A percentile compares a stretch with the other conserved stretches of the same genome.
These are phyloP conservation scores for Tethya wilhelma DNA, from an alignment of 37 sponge, comb jelly and placozoan genomes.

Conservation along the genomic window DNA sequence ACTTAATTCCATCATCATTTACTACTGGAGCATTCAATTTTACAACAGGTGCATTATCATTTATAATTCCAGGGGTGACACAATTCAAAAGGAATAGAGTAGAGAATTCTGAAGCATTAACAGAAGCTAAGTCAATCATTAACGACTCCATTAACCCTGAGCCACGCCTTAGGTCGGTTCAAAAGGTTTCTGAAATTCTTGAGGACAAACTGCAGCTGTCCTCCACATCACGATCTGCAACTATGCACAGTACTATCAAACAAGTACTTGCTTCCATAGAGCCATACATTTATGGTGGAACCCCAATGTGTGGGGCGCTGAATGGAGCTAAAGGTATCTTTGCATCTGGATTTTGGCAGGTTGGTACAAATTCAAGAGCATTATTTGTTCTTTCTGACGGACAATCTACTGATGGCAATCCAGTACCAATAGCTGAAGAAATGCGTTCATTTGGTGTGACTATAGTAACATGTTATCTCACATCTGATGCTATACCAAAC, in stretches of 20 bases:
- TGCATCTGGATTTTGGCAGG: too few species aligned
- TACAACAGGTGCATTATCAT: too few species aligned
- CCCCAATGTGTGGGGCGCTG: constrained; percentile 57
- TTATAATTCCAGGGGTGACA: too few species aligned
- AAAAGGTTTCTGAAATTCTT: neutral
- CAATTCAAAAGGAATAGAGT: too few species aligned
- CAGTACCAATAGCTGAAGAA: constrained; percentile 10
- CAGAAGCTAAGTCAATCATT: too few species aligned
- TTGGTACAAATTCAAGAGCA: constrained; percentile 11
- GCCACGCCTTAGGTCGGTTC: neutral
- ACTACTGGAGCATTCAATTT: too few species aligned
- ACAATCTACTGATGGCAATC: constrained; percentile 47
- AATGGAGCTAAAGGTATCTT: constrained; percentile 23
- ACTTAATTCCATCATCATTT: neutral
- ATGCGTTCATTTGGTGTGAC: constrained; percentile 17
- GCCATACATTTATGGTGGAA: constrained; percentile 54
- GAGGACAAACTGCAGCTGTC: neutral
- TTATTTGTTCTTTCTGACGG: constrained; percentile 65
- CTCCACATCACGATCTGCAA: neutral
- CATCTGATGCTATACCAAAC: constrained; percentile 10
- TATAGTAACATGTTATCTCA: constrained; percentile 48
- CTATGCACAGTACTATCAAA: constrained; percentile 15
- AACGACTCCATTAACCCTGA: too few species aligned
- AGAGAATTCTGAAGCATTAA: too few species aligned
- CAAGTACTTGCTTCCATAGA: constrained; percentile 23